Base-by-base conservation (phyloP, 2,888 invertebrate genomes). In the Galerucella nymphaeae region DNA sequence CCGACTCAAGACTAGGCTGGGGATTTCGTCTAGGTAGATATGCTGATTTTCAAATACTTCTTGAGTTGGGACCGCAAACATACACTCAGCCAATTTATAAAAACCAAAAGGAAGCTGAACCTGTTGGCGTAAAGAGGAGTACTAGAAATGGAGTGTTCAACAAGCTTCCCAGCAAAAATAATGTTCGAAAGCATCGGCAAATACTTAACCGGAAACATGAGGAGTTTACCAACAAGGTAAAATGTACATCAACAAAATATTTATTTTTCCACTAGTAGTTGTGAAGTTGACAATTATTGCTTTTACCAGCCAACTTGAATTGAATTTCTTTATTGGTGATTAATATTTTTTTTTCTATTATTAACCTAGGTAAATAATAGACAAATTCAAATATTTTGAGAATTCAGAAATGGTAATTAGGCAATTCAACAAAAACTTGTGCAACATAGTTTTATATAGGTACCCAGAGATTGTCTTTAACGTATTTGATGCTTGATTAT, bases 11-110 rank as follows among this genome's bases (percentile, higher is more conserved):
- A 30, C 83, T 94, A 11, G 95, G 95, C 0, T 91, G 94, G 80
- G 95, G 95, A 0, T 95, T 93, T 83, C 90, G 94, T 1, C 88
- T 95, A 58, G 95, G 95, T 0, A 91, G 93, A 82, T 93, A 94
- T 84, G 94, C 94, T 0, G 95, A 95, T 85, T 92, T 94, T 82
- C 95, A 95, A 83, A 89, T 94, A 2, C 82, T 94, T 78, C 83
- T 93, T 1, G 95, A 95, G 83, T 83, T 94, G 38, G 95, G 95
- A 0, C 95, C 95, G 0, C 95, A 95, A 84, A 92, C 89, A 1
- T 90, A 93, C 75, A 95, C 95, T 0, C 89, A 90, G 75, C 90
- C 91, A 1, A 86, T 94, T 10, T 92, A 8, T 18, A 16, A 18
- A 18, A 9, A 53, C 8, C n/a, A 53, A 16, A 53, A 53, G 18